phyloP scores from a whole-genome alignment of 2,888 invertebrate genomes.

The Brachycybe producta region DNA sequence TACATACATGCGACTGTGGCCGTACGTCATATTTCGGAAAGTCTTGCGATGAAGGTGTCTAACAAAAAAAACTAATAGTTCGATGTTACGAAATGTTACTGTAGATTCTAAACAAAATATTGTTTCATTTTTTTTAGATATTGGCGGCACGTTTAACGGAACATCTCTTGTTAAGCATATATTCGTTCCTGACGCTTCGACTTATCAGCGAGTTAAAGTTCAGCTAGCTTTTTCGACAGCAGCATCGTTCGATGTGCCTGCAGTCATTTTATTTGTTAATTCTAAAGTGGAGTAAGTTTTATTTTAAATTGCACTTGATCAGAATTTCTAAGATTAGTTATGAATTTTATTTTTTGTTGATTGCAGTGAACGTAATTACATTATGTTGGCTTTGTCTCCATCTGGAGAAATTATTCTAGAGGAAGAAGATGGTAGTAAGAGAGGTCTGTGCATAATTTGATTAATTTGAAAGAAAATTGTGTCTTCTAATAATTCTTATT shows the following conservation, averaged over 20 bases:
- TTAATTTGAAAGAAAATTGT: conserved; percentile 1
- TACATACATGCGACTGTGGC: conserved; percentile 76
- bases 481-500: not conserved
- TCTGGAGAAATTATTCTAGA: conserved; percentile 73
- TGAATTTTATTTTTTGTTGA: conserved; percentile 13
- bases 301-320: not conserved
- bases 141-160: conserved; percentile 78
- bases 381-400: conserved; percentile 65
- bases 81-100: not conserved
- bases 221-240: conserved; percentile 74
- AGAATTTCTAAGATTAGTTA: not conserved
- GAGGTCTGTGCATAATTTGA: conserved; percentile 10
- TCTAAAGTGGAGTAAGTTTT: conserved; percentile 60
- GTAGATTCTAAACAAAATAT: not conserved
- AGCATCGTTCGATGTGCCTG: conserved; percentile 28
- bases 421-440: conserved; percentile 59
- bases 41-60: conserved; percentile 56
- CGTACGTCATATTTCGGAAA: conserved; percentile 81
- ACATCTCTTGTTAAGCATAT: conserved; percentile 51
- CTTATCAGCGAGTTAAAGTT: conserved; percentile 48
- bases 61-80: not conserved
- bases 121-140: conserved; percentile 41
- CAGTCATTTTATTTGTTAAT: conserved; percentile 62
- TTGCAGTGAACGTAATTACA: conserved; percentile 62
- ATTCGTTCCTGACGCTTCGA: conserved; percentile 40